Conservation (phyloP, 2,888 invertebrate species). For the Erpobdella octoculata region DNA sequence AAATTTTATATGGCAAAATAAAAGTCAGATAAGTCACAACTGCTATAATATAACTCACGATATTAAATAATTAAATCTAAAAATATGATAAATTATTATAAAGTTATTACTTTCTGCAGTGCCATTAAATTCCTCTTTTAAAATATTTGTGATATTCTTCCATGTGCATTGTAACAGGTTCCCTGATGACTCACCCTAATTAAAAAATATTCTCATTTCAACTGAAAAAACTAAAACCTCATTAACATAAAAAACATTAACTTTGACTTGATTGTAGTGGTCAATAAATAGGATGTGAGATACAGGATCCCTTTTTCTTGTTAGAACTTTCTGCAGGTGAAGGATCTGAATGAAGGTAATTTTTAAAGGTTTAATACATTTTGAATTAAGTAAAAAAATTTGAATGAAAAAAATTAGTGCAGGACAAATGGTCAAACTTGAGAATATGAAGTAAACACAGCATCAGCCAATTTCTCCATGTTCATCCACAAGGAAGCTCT, state of each 20-base stretch:
- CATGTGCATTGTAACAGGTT: constrained; percentile 55
- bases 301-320: constrained; percentile 55
- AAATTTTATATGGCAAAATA: too few relatives aligned
- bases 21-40: too few relatives aligned
- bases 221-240: not conserved
- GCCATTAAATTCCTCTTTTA: constrained; percentile 52
- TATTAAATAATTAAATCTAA: too few relatives aligned
- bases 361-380: not conserved
- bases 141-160: constrained; percentile 56
- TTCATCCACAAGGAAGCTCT: constrained; percentile 74
- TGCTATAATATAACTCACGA: too few relatives aligned
- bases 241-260: not conserved
- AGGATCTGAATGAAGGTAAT: constrained; percentile 51
- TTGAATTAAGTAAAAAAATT: not conserved
- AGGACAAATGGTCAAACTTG: constrained; percentile 41
- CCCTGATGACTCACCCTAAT: constrained; percentile 41
- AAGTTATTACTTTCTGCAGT: constrained; percentile 27
- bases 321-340: constrained; percentile 56
- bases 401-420: not conserved
- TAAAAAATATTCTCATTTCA: constrained; percentile 17
- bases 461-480: constrained; percentile 74
- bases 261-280: constrained; percentile 46
- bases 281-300: constrained; percentile 59
- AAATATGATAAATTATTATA: too few relatives aligned
- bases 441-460: constrained; percentile 53